Percentiles rank a stretch among this genome's conserved stretches.
Conservation (phyloP, 2,113 vertebrate genomes). For the Uropsilus gracilis region DNA sequence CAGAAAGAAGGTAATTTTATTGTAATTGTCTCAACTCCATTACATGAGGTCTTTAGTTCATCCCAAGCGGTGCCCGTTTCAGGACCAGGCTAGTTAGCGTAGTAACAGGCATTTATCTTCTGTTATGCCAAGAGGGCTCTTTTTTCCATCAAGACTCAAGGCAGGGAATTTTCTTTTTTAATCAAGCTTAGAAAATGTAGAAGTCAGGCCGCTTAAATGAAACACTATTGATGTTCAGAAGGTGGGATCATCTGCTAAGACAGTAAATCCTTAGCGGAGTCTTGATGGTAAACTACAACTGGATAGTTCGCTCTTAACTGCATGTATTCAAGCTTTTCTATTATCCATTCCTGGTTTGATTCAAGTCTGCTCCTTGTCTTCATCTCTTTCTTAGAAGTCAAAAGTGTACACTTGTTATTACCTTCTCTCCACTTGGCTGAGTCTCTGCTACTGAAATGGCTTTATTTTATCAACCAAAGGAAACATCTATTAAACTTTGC, state of each 20-base stretch:
- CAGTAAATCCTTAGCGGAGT: not conserved
- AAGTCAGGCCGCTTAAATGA: not conserved
- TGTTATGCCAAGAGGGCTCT: not conserved
- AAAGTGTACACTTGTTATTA: not conserved
- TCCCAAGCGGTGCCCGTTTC: not conserved
- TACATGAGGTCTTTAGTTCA: not conserved
- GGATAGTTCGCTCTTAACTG: not conserved
- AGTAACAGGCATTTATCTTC: not conserved
- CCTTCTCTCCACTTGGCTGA: not conserved
- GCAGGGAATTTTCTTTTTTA: not conserved
- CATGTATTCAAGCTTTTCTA: not conserved
- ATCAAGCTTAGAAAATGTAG: not conserved
- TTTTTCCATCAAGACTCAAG: not conserved
- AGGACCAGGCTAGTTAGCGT: not conserved
- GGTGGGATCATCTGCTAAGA: not conserved
- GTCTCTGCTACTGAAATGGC: not conserved
- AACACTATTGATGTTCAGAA: not conserved
- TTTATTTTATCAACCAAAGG: not conserved
- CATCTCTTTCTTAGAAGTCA: not conserved
- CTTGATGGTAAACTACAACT: not conserved
- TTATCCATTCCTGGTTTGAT: not conserved
- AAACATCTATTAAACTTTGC: not conserved
- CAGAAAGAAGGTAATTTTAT: not conserved
- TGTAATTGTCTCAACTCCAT: not conserved
- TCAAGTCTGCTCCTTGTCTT: not conserved